A percentile compares a stretch with the other conserved stretches of the same genome.
Conservation (phyloP, 2,797 vertebrate species). For the Microcaecilia unicolor region DNA sequence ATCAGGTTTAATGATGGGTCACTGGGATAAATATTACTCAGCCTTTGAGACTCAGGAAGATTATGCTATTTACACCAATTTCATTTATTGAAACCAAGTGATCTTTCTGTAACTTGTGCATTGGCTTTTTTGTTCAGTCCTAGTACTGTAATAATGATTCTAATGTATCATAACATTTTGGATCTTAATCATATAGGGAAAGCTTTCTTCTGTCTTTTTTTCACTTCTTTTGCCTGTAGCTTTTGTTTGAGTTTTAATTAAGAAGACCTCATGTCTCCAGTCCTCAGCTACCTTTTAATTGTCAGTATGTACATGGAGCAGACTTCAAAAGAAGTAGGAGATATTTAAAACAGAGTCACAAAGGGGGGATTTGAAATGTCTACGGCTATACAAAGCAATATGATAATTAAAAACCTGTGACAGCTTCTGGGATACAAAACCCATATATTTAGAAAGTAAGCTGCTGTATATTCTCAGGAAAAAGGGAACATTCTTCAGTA, state of each 20-base stretch:
- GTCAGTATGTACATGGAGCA: conserved; percentile 86
- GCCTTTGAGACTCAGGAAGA: too few relatives aligned
- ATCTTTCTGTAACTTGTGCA: conserved; percentile 71
- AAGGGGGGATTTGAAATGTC: conserved; percentile 86
- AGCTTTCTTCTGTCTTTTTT: too few relatives aligned
- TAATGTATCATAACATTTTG: conserved; percentile 88
- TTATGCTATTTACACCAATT: conserved; percentile 47
- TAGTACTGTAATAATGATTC: conserved; percentile 79
- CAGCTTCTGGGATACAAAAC: conserved; percentile 70
- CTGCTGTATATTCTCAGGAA: conserved; percentile 21
- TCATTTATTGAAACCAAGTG: conserved; percentile 67
- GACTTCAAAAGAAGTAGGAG: conserved; percentile 88
- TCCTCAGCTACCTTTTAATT: conserved; percentile 87
- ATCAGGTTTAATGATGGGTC: too few relatives aligned
- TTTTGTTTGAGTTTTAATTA: conserved; percentile 98
- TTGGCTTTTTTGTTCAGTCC: conserved; percentile 71
- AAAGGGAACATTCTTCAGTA: conserved; percentile 25
- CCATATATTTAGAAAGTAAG: conserved; percentile 47
- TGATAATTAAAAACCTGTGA: conserved; percentile 85
- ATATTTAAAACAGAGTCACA: conserved; percentile 84
- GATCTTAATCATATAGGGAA: conserved; percentile 81
- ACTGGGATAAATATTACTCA: too few relatives aligned
- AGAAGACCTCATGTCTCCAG: conserved; percentile 83
- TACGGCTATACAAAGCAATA: conserved; percentile 82
- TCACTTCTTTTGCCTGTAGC: conserved; percentile 74